Evolutionary conservation across 2,113 vertebrate species (phyloP), one percentile per base, ranked within the genome.

Genomic region (Cyprinodon brontotheroides): DNA sequence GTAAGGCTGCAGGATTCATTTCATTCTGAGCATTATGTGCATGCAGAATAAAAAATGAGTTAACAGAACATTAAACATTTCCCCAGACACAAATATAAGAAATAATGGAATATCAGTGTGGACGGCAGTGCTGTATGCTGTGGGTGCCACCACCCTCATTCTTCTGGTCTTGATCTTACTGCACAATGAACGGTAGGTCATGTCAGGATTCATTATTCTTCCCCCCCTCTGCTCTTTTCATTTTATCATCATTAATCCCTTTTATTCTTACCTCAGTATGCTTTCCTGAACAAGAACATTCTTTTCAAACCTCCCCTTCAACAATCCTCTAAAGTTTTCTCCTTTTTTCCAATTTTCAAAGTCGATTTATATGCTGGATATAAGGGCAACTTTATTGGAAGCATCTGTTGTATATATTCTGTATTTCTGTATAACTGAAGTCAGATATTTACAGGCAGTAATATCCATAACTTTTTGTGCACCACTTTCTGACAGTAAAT

Each of bases 131-230:
- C 3, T 88, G 4, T 89, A 20, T 20, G 66, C 15, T n/a, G 7
- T 86, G 43, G 78, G 75, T 2, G 13, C 37, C 11, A 5, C 83
- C 6, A 36, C n/a, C 13, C 70, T 90, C 43, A 11, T 92, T 59
- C 14, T 89, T 0, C 43, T 92, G 68, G 48, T 81, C 37, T 4
- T 76, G 0, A 61, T 90, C 37, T 13, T 92, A 68, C 66, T 90
- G 72, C 70, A 87, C n/a, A 9, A 76, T 70, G 92, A 93, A 65
- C 87, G 93, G 93, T 93, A 72, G 20, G 89, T 13, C 40, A 29
- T 3, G 15, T n/a, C 65, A 36, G 67, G 15, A 63, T 50, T 37
- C 5, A 66, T 29, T 4, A 14, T 47, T 22, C 45, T 45, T n/a
- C n/a, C n/a, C 9, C 9, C 17, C 17, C 10, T 6, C 17, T 57